Percentiles rank a stretch among this genome's conserved stretches.
Evolutionary conservation across 2,113 vertebrate genomes (phyloP).

Genomic region (Labeo catla): DNA sequence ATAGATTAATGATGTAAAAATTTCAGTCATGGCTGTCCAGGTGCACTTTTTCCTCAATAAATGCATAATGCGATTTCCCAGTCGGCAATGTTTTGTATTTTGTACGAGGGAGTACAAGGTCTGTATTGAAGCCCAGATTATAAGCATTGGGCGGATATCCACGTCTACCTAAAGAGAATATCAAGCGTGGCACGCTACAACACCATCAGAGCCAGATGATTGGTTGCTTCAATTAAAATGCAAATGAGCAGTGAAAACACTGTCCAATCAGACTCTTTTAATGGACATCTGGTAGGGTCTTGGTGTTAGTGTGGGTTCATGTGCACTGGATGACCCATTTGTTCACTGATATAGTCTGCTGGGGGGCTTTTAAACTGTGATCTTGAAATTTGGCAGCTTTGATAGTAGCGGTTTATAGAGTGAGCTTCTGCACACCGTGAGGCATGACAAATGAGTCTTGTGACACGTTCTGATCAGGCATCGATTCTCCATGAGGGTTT

Average conservation of each 20-base stretch:
- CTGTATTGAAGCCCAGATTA: not conserved
- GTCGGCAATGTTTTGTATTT: constrained; percentile 6
- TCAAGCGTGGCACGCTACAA: not conserved
- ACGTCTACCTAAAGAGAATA: constrained; percentile 7
- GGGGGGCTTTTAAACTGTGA: constrained; percentile 21
- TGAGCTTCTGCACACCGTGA: not conserved
- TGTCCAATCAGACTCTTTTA: constrained; percentile 5
- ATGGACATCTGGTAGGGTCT: constrained; percentile 18
- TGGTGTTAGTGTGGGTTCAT: constrained; percentile 13
- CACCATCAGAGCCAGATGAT: constrained; percentile 9
- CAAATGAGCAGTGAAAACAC: constrained; percentile 38
- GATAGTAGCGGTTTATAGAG: not conserved
- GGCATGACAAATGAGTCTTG: constrained; percentile 22
- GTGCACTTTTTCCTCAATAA: not conserved
- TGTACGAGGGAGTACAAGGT: not conserved
- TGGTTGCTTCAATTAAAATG: constrained; percentile 52
- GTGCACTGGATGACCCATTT: not conserved
- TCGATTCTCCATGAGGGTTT: not conserved
- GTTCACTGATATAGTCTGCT: not conserved
- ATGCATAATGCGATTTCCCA: constrained; percentile 5
- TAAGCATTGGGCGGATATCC: constrained; percentile 3
- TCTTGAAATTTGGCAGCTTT: constrained; percentile 12
- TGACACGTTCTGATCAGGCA: constrained; percentile 28
- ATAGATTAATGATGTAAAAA: constrained; percentile 17
- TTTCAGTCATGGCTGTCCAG: not conserved